Evolutionary conservation across 2,888 invertebrate species (phyloP).

Genomic region (Drosophila kanekoi): DNA sequence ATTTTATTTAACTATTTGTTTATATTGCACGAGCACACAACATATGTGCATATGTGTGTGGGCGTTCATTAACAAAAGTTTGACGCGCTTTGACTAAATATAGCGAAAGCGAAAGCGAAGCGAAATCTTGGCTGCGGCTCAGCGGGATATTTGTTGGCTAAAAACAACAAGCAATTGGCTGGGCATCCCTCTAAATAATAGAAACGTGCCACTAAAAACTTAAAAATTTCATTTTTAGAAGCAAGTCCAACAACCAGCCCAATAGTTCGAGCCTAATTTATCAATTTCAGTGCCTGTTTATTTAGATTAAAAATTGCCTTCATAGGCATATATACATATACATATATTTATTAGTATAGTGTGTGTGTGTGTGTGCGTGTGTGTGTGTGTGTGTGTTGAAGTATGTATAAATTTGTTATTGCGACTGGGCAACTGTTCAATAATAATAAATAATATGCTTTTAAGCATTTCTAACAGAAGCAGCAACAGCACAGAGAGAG

Average conservation of each 20-base stretch:
- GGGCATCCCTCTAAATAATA: background rate
- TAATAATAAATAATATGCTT: slow-evolving; percentile 68
- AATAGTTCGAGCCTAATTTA: slow-evolving; percentile 30
- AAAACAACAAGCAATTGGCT: background rate
- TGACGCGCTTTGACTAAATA: background rate
- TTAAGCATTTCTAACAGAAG: slow-evolving; percentile 45
- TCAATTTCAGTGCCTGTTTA: slow-evolving; percentile 59
- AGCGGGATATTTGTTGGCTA: background rate
- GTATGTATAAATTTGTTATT: slow-evolving; percentile 22
- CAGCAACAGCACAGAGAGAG: slow-evolving; percentile 1
- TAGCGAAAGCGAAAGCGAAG: background rate
- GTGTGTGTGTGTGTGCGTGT: background rate
- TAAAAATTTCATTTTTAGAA: background rate
- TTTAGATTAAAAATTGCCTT: slow-evolving; percentile 55
- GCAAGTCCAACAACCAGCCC: background rate
- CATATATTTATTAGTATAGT: background rate
- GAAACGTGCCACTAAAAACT: slow-evolving; percentile 1
- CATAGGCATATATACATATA: slow-evolving; percentile 7
- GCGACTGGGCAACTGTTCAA: slow-evolving; percentile 24
- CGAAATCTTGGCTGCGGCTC: background rate
- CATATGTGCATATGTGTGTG: background rate
- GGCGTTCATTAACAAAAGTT: slow-evolving; percentile 20
- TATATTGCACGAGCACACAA: background rate
- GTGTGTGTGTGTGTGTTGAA: background rate
- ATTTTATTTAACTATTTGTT: slow-evolving; percentile 10